A percentile compares a stretch with the other conserved stretches of the same genome.
These are phyloP conservation scores for Hozukius guyotensis DNA, from an alignment of 2,797 vertebrate genomes.

Conservation along the genomic window DNA sequence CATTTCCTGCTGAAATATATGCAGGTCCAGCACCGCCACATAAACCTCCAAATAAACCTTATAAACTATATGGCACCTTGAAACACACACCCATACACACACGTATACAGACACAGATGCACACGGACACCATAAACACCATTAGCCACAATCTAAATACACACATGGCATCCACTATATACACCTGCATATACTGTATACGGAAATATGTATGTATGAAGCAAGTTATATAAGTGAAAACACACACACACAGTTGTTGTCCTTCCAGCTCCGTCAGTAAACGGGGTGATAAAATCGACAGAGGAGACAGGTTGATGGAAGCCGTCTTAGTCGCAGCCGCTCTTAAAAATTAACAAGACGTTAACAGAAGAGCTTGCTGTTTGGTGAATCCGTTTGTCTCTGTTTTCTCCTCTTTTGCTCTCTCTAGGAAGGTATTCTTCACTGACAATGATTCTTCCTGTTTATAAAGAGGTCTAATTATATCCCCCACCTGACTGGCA, in stretches of 20 bases:
- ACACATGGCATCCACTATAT: not conserved
- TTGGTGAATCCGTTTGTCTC: not conserved
- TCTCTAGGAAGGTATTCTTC: not conserved
- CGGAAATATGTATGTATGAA: not conserved
- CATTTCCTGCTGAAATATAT: conserved; percentile 68
- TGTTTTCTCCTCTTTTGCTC: not conserved
- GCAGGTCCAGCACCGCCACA: conserved; percentile 51
- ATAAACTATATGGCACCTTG: conserved; percentile 43
- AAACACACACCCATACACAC: conserved; percentile 9
- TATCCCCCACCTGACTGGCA: not conserved
- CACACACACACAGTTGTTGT: not conserved
- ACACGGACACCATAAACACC: not conserved
- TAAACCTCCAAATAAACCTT: conserved; percentile 65
- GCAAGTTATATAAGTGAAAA: not conserved
- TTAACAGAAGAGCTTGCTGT: conserved; percentile 29
- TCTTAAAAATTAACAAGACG: conserved; percentile 43
- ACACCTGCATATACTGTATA: not conserved
- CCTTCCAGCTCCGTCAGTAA: conserved; percentile 22
- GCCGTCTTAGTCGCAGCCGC: conserved; percentile 17
- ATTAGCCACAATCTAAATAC: not conserved
- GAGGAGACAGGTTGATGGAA: conserved; percentile 39
- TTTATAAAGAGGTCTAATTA: rapidly evolving
- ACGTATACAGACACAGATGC: not conserved
- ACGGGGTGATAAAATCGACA: conserved; percentile 32
- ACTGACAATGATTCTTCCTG: not conserved